phyloP scores from a whole-genome alignment of 1,140 invertebrate species.

The Eueides isabella region DNA sequence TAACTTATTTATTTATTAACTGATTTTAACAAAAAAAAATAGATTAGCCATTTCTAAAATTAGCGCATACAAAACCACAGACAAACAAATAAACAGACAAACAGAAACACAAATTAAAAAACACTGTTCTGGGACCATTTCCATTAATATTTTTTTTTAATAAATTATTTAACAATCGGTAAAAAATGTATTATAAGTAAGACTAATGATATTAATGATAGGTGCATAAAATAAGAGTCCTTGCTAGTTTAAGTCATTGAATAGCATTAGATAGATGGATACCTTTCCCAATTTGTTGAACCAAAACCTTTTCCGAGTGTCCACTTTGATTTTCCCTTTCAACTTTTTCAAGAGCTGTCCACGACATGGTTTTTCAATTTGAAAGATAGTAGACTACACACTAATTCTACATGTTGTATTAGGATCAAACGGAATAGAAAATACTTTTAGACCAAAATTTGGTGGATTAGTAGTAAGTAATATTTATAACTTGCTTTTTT shows the following conservation, averaged over 20 bases:
- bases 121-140: no score
- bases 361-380: conserved; percentile 69
- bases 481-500: neutral
- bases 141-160: no score
- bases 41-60: no score
- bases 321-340: conserved; percentile 63
- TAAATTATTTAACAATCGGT: no score
- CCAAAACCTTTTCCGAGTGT: conserved; percentile 45
- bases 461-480: neutral
- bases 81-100: no score
- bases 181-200: no score
- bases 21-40: no score
- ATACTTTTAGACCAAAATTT: neutral
- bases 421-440: conserved; percentile 17
- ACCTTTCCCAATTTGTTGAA: conserved; percentile 46
- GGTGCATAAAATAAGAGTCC: neutral
- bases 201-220: neutral
- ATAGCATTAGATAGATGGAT: conserved; percentile 14
- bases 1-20: no score
- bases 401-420: conserved; percentile 24
- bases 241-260: neutral
- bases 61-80: no score
- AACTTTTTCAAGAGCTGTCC: conserved; percentile 46
- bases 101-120: no score
- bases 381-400: conserved; percentile 51